phyloP scores from a whole-genome alignment of 2,888 invertebrate species.

The Flexamia atlantica region DNA sequence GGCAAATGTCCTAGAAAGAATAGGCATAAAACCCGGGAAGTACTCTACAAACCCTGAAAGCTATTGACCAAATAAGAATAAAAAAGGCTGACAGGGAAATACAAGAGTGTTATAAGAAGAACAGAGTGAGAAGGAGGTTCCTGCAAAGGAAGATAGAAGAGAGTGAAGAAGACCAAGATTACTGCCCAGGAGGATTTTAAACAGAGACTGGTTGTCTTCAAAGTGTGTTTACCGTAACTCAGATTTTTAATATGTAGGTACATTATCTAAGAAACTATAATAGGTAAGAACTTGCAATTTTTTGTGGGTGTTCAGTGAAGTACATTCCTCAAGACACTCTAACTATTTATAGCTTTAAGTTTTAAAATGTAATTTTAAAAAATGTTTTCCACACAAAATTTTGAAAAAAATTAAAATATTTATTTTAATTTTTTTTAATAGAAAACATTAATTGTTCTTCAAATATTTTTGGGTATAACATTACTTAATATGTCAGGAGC shows the following conservation, averaged over 20 bases:
- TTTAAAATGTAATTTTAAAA: no score
- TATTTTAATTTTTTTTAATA: no score
- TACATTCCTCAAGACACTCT: no score
- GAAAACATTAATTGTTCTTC: no score
- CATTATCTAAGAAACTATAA: no score
- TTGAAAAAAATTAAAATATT: no score
- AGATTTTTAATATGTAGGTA: neutral
- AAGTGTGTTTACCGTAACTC: neutral
- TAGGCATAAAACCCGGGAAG: slow-evolving; percentile 1
- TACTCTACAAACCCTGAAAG: neutral
- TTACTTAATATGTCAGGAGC: no score
- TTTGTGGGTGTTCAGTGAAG: no score
- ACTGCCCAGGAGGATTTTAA: slow-evolving; percentile 26
- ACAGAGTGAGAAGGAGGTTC: neutral
- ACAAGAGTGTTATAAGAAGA: slow-evolving; percentile 29
- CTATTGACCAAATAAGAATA: neutral
- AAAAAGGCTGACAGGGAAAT: slow-evolving; percentile 27
- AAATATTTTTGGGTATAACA: no score
- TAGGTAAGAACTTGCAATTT: no score
- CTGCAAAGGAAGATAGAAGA: slow-evolving; percentile 16
- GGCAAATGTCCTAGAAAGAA: slow-evolving; percentile 13
- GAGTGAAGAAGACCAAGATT: neutral
- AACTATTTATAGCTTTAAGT: no score
- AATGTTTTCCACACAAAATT: no score
- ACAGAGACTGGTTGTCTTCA: neutral